Percentiles rank a stretch among this genome's conserved stretches.
These are phyloP conservation scores for Gallinago media DNA, from an alignment of 2,113 vertebrate genomes.

Conservation along the genomic window DNA sequence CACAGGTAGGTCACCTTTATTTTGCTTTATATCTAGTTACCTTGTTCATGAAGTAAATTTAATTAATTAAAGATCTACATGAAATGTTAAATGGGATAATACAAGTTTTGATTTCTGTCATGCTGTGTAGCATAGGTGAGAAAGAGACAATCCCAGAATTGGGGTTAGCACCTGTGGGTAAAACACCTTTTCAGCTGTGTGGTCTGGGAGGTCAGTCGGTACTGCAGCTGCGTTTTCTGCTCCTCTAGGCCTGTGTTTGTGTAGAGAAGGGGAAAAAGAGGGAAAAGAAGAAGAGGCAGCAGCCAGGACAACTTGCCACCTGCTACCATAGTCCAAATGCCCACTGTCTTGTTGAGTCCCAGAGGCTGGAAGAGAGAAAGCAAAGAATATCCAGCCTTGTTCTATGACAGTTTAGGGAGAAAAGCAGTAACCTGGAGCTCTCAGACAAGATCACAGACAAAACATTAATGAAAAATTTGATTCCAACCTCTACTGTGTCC, in stretches of 20 bases:
- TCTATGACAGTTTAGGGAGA: background rate
- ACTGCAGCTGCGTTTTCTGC: background rate
- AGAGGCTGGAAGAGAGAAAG: background rate
- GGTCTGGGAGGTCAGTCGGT: rapidly evolving
- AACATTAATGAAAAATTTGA: background rate
- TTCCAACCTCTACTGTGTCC: background rate
- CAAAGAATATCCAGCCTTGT: background rate
- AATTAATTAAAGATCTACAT: background rate
- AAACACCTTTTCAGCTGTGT: background rate
- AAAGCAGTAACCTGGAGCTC: background rate
- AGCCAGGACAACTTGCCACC: background rate
- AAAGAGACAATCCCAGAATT: background rate
- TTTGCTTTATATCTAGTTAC: background rate
- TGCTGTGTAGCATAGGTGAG: background rate
- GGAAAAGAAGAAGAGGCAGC: background rate
- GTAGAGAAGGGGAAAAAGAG: background rate
- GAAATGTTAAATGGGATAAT: background rate
- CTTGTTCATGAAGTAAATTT: background rate
- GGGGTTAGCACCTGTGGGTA: background rate
- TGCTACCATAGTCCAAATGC: background rate
- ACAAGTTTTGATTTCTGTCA: background rate
- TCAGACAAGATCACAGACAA: background rate
- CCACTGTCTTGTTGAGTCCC: background rate
- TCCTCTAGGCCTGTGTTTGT: background rate
- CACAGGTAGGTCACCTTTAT: conserved; percentile 1